phyloP scores from a whole-genome alignment of 2,888 invertebrate genomes.

The Yponomeuta cagnagella region DNA sequence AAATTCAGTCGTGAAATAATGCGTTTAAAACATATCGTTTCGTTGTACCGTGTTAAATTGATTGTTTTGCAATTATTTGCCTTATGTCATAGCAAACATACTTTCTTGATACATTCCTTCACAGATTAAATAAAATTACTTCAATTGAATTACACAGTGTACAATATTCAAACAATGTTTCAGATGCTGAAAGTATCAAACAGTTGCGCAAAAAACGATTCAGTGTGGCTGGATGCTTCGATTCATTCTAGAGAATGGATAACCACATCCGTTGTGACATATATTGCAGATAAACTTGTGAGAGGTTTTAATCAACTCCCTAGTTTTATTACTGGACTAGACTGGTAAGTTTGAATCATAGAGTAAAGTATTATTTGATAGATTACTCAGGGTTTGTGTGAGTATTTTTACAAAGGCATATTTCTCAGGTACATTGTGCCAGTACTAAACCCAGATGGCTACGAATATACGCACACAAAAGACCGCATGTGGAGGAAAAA shows the following conservation, averaged over 20 bases:
- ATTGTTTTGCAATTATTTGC: neutral
- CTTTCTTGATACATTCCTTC: too few relatives aligned
- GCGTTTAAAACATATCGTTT: too few relatives aligned
- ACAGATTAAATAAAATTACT: too few relatives aligned
- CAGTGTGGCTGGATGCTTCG: conserved; percentile 86
- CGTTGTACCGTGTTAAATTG: too few relatives aligned
- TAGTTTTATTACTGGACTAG: conserved; percentile 83
- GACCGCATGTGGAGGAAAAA: conserved; percentile 92
- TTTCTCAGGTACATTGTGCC: conserved; percentile 79
- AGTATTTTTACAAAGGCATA: neutral
- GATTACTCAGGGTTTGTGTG: too few relatives aligned
- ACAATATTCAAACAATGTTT: too few relatives aligned
- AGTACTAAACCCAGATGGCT: conserved; percentile 91
- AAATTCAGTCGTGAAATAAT: neutral
- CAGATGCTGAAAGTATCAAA: conserved; percentile 81
- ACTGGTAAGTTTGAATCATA: conserved; percentile 77
- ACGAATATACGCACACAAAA: conserved; percentile 87
- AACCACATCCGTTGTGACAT: conserved; percentile 85
- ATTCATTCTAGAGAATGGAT: conserved; percentile 96
- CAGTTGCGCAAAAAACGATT: conserved; percentile 77
- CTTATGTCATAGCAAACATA: neutral
- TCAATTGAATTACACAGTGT: too few relatives aligned
- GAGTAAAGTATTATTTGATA: neutral
- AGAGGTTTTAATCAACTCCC: conserved; percentile 81
- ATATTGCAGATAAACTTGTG: conserved; percentile 82